Conservation (phyloP, 2,113 vertebrate species). For the Hemiprocne comata region DNA sequence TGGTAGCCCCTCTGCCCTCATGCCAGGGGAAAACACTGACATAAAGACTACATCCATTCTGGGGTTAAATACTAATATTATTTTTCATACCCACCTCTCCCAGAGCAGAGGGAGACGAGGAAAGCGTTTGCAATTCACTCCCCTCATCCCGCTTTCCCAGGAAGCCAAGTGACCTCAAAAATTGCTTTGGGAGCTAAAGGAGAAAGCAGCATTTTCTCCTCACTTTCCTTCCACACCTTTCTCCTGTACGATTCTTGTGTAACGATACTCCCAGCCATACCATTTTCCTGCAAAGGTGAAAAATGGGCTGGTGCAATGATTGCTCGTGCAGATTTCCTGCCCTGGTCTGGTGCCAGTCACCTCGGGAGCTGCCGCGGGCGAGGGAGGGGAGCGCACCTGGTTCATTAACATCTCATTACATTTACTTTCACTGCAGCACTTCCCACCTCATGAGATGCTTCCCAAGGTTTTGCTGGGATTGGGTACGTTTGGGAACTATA, state of each 20-base stretch:
- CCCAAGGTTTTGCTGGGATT: background rate
- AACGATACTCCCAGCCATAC: rapidly evolving
- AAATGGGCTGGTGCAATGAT: background rate
- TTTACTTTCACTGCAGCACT: background rate
- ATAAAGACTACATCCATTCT: background rate
- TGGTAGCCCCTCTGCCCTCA: background rate
- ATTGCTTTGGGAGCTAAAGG: background rate
- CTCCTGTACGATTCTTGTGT: background rate
- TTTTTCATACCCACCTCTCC: background rate
- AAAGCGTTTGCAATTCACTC: background rate
- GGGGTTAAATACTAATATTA: background rate
- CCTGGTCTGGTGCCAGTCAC: rapidly evolving
- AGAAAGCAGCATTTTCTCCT: background rate
- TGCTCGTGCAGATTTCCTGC: background rate
- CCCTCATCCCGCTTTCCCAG: background rate
- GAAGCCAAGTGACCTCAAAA: background rate
- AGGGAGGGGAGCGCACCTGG: background rate
- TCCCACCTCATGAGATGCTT: background rate
- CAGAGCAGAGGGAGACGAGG: background rate
- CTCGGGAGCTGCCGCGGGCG: rapidly evolving
- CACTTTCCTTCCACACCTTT: background rate
- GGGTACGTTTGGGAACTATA: background rate
- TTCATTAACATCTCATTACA: background rate
- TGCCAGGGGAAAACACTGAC: background rate
- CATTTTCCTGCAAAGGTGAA: background rate